These are phyloP conservation scores for Zaprionus tsacasi DNA, from an alignment of 1,140 invertebrate species.

Conservation along the genomic window DNA sequence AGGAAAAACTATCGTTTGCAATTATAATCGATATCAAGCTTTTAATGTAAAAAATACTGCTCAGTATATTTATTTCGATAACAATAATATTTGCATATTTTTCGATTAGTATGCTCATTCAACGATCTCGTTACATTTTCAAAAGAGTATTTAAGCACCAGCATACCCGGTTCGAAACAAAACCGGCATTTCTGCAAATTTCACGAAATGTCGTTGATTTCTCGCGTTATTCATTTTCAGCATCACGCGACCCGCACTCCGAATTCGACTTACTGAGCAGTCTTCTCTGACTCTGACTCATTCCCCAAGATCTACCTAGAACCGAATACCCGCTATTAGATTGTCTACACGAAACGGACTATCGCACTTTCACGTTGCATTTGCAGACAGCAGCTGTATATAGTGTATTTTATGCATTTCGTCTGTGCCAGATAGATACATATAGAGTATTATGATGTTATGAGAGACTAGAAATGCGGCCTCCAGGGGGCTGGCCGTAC, in stretches of 20 bases:
- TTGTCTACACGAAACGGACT: conserved; percentile 64
- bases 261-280: neutral
- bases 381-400: neutral
- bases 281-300: conserved; percentile 23
- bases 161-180: neutral
- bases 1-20: neutral
- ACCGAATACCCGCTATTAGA: conserved; percentile 37
- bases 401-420: conserved; percentile 37
- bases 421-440: conserved; percentile 29
- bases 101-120: neutral
- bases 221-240: conserved; percentile 61
- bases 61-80: neutral
- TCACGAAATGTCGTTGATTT: conserved; percentile 30
- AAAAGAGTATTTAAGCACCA: neutral
- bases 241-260: conserved; percentile 56
- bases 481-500: neutral
- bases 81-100: neutral
- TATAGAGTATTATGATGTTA: conserved; percentile 20
- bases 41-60: neutral
- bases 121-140: neutral
- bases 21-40: neutral
- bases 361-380: conserved; percentile 37
- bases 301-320: neutral
- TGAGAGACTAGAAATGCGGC: neutral
- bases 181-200: conserved; percentile 27